phyloP scores from a whole-genome alignment of 2,888 invertebrate species.

The Cotesia congregata region DNA sequence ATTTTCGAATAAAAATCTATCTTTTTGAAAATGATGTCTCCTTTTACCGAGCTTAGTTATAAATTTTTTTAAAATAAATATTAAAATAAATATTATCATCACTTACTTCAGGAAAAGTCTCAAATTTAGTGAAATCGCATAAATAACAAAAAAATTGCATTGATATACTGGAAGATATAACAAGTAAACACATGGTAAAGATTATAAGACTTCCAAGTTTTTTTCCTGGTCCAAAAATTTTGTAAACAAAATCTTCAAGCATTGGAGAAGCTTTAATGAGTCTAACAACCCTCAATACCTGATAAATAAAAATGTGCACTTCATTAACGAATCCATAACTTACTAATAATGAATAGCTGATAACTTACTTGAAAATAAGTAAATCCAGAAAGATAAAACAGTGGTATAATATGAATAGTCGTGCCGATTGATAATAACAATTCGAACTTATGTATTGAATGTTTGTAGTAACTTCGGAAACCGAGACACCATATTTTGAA shows the following conservation, averaged over 20 bases:
- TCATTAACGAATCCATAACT: neutral
- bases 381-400: slow-evolving; percentile 91
- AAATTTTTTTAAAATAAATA: neutral
- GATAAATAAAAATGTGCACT: slow-evolving; percentile 53
- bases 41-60: no score
- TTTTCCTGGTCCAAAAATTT: slow-evolving; percentile 94
- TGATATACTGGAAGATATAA: slow-evolving; percentile 98
- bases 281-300: slow-evolving; percentile 94
- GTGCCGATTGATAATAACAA: slow-evolving; percentile 93
- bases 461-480: slow-evolving; percentile 93
- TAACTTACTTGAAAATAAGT: slow-evolving; percentile 91
- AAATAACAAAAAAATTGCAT: slow-evolving; percentile 99
- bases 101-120: slow-evolving; percentile 90
- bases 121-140: slow-evolving; percentile 95
- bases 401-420: slow-evolving; percentile 92
- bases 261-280: slow-evolving; percentile 98
- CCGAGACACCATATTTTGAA: slow-evolving; percentile 99
- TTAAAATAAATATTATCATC: slow-evolving; percentile 23
- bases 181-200: slow-evolving; percentile 98
- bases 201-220: slow-evolving; percentile 99
- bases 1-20: no score
- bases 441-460: slow-evolving; percentile 98
- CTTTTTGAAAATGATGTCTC: no score
- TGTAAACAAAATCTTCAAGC: slow-evolving; percentile 97
- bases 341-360: neutral